phyloP scores from a whole-genome alignment of 2,797 vertebrate species.

The Manis crassicaudata region DNA sequence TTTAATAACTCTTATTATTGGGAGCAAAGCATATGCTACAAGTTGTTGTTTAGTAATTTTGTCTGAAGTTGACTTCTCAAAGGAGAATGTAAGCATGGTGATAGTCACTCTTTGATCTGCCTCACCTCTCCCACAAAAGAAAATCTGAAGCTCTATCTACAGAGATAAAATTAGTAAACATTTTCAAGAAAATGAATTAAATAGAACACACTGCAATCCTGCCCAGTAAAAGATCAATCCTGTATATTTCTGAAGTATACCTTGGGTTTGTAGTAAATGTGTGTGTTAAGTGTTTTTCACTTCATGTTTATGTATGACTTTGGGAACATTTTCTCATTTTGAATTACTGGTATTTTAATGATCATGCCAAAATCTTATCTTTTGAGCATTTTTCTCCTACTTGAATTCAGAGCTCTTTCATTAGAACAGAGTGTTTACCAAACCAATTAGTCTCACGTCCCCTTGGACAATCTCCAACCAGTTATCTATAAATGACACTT shows the following conservation, averaged over 20 bases:
- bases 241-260: background rate
- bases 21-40: background rate
- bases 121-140: background rate
- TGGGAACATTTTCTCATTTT: background rate
- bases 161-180: background rate
- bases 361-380: background rate
- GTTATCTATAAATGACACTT: conserved; percentile 49
- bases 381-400: background rate
- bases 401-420: background rate
- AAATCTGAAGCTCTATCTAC: background rate
- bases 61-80: background rate
- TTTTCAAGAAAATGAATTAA: background rate
- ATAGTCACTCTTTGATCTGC: background rate
- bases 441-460: background rate
- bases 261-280: background rate
- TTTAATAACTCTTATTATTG: background rate
- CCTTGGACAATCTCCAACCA: conserved; percentile 36
- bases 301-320: background rate
- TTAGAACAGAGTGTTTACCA: conserved; percentile 32
- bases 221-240: background rate
- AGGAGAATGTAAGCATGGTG: background rate
- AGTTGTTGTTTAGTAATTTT: background rate
- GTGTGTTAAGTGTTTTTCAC: background rate
- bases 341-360: background rate
- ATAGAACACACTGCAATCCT: background rate